phyloP scores from a whole-genome alignment of 2,113 vertebrate species.

The Hippolais icterina region DNA sequence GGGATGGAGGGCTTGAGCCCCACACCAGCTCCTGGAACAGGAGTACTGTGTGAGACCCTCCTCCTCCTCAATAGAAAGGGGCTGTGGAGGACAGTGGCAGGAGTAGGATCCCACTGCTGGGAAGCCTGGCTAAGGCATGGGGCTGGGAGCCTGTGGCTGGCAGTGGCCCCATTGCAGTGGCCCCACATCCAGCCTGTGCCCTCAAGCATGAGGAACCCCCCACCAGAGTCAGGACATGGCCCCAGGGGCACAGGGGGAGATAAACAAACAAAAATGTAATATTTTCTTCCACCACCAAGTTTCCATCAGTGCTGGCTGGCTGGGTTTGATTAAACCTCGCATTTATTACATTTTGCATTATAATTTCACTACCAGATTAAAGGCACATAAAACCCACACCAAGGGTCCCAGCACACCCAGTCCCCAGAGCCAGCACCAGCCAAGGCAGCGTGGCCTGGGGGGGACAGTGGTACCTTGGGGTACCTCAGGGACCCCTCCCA shows the following conservation, averaged over 20 bases:
- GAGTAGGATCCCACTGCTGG: neutral
- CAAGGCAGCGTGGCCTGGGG: fast-evolving
- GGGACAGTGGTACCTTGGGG: neutral
- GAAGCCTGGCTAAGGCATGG: neutral
- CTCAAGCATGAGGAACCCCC: neutral
- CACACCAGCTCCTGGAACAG: neutral
- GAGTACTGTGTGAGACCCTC: neutral
- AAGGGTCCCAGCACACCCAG: neutral
- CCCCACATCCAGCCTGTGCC: neutral
- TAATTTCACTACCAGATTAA: neutral
- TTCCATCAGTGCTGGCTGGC: slow-evolving; percentile 20
- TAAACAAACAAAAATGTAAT: neutral
- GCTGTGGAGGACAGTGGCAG: neutral
- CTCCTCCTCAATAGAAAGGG: neutral
- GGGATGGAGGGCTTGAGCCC: neutral
- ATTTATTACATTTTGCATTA: neutral
- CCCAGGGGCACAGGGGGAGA: neutral
- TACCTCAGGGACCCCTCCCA: neutral
- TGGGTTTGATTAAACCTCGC: slow-evolving; percentile 8
- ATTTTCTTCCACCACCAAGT: neutral
- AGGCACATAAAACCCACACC: neutral
- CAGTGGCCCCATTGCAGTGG: fast-evolving
- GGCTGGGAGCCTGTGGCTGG: neutral
- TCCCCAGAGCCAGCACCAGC: neutral
- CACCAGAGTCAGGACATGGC: fast-evolving